Evolutionary conservation across 2,888 invertebrate genomes (phyloP), one percentile per base, ranked within the genome.

Genomic region (Papilio gigon): DNA sequence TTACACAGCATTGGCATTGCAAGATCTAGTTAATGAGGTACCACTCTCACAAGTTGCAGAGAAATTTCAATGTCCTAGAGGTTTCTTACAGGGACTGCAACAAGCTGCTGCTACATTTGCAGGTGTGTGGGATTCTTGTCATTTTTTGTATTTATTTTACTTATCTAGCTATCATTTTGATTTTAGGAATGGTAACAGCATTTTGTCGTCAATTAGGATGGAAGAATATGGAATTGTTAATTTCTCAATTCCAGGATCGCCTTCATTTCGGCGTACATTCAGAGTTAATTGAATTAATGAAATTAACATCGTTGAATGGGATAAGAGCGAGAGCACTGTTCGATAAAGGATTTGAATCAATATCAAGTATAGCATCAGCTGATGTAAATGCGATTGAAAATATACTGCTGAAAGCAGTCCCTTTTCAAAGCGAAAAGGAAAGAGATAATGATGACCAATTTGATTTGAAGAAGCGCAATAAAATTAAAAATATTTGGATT

Each of bases 101-200:
- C 98, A 98, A 85, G 95, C 97, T 68, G 96, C 99, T 1, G 96
- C 99, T 40, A 98, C 98, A 40, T 99, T 98, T 93, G 98, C 99
- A 67, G 97, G 97, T 96, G 53, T 44, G 17, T 22, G 20, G 2
- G 11, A 20, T 22, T 17, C 22, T 44, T 20, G 11, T 17, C 17
- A 11, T n/a, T 27, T 62, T 22, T 9, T 1, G 8, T 14, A 4
- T 20, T 6, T 35, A 63, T 56, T 33, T 17, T n/a, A 20, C 12
- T 44, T 11, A 4, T 44, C 4, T 33, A 58, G 56, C 17, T 33
- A 53, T 11, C 14, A 27, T 61, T 66, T 66, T 59, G 42, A 35
- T 80, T 86, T 78, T 75, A 96, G 98, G 98, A 67, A 99, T 99
- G 96, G 97, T 99, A 1, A 98, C 98, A 3, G 95, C 97, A n/a